phyloP scores from a whole-genome alignment of 2,113 vertebrate species.

The Hydrolagus affinis region DNA sequence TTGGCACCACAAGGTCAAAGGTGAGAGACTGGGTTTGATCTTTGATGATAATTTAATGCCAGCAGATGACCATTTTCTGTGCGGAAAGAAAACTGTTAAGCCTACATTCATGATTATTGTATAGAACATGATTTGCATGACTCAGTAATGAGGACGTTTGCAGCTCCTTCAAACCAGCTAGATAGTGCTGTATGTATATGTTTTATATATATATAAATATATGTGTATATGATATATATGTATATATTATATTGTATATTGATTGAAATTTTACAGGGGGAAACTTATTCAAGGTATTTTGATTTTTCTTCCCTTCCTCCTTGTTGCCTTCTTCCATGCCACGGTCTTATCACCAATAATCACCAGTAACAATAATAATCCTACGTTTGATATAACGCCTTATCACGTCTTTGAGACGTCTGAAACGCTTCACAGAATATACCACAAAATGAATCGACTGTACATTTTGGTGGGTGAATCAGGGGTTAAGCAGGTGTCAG shows the following conservation, averaged over 20 bases:
- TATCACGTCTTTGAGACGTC: no score
- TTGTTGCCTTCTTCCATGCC: not conserved
- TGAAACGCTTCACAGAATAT: no score
- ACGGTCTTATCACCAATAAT: not conserved
- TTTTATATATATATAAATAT: no score
- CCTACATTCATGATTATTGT: not conserved
- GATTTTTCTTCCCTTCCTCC: not conserved
- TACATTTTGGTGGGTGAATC: no score
- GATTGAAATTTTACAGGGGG: not conserved
- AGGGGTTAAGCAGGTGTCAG: no score
- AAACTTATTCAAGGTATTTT: not conserved
- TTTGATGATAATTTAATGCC: constrained; percentile 34
- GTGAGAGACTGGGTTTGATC: constrained; percentile 27
- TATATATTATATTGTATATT: no score
- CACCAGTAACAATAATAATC: no score
- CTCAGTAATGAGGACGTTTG: not conserved
- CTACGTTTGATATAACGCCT: no score
- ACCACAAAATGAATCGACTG: no score
- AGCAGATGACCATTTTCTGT: not conserved
- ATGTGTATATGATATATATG: no score
- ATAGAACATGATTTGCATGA: constrained; percentile 10
- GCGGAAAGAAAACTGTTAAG: not conserved
- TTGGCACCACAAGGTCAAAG: constrained; percentile 24
- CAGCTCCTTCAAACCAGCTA: not conserved
- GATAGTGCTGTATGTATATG: not conserved